phyloP scores from a whole-genome alignment of 2,888 invertebrate genomes.

The Drosophila silvestris region DNA sequence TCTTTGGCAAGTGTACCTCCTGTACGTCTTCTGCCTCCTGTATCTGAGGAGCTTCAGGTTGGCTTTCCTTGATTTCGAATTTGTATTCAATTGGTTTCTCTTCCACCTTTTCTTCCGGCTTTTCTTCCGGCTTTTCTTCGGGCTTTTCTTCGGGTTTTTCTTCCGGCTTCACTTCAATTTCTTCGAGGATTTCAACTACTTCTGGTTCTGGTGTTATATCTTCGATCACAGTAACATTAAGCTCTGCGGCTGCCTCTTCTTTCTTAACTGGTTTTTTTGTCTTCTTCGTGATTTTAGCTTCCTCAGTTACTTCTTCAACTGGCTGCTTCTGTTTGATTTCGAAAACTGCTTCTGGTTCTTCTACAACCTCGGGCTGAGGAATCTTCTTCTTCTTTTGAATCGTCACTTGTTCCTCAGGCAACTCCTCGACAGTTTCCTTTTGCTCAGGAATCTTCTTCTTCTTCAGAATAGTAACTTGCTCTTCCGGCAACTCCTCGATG shows the following conservation, averaged over 20 bases:
- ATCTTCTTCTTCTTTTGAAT: constrained; percentile 63
- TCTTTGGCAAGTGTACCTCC: constrained; percentile 69
- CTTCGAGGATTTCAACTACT: constrained; percentile 75
- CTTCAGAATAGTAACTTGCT: constrained; percentile 52
- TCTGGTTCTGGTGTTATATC: constrained; percentile 67
- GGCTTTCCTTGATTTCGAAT: constrained; percentile 56
- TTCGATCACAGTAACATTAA: constrained; percentile 80
- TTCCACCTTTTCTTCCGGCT: constrained; percentile 39
- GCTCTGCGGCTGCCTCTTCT: constrained; percentile 79
- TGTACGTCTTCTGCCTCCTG: constrained; percentile 71
- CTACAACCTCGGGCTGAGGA: constrained; percentile 63
- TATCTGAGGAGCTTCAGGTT: constrained; percentile 73
- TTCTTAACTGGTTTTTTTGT: constrained; percentile 65
- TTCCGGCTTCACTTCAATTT: constrained; percentile 62
- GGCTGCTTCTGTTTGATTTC: constrained; percentile 67
- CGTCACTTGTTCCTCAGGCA: constrained; percentile 57
- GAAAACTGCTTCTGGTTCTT: constrained; percentile 82
- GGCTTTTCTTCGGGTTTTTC: constrained; percentile 35
- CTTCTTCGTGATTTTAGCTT: constrained; percentile 79
- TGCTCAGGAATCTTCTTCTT: constrained; percentile 61
- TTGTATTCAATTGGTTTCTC: constrained; percentile 65
- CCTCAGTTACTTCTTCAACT: constrained; percentile 76
- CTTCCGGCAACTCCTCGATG: constrained; percentile 53
- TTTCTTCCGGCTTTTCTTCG: constrained; percentile 6
- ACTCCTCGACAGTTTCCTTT: constrained; percentile 40